Base-by-base conservation (phyloP, 2,113 vertebrate genomes). In the Brachyistius frenatus region DNA sequence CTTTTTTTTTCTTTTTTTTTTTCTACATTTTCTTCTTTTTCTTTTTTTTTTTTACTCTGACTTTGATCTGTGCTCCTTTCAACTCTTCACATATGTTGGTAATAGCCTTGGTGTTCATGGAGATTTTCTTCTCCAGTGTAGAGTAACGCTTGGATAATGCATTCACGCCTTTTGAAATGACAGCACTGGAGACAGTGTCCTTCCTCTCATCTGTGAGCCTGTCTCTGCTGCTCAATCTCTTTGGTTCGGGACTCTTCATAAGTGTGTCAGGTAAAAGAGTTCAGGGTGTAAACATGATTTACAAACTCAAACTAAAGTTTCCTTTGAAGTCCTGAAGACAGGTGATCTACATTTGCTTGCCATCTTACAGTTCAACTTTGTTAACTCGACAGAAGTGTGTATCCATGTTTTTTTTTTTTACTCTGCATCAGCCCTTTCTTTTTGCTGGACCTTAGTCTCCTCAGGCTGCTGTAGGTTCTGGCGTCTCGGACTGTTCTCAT, bases 11-110 rank as follows among this genome's bases (percentile, higher is more conserved):
- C 67, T 64, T 57, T 30, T 67, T 78, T 71, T 62, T 50, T 67
- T 67, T 67, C 9, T 73, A 62, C 0, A 16, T 15, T 57, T 41
- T 73, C 53, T 30, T 39, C 11, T 23, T 37, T 14, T 72, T 52
- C 41, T 66, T 52, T 39, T 66, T 56, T 57, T 46, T 71, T 50
- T 62, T 36, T 4, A 44, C 52, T 68, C 58, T 65, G 76, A 85
- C 88, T 90, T 90, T 90, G 86, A 90, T 90, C 84, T 87, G 39
- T 49, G 14, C 60, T 87, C 67, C 86, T 90, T 90, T 90, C 84
- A 86, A 83, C 86, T 87, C 84, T 52, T 86, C 81, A 85, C 79
- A 85, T 81, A 83, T 86, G 81, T 85, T 78, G 73, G 76, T 86
- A 83, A 88, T 86, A 86, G 79, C 81, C 84, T 90, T 86, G 84